Evolutionary conservation across 2,888 invertebrate genomes (phyloP).

Genomic region (Platycnemis pennipes): DNA sequence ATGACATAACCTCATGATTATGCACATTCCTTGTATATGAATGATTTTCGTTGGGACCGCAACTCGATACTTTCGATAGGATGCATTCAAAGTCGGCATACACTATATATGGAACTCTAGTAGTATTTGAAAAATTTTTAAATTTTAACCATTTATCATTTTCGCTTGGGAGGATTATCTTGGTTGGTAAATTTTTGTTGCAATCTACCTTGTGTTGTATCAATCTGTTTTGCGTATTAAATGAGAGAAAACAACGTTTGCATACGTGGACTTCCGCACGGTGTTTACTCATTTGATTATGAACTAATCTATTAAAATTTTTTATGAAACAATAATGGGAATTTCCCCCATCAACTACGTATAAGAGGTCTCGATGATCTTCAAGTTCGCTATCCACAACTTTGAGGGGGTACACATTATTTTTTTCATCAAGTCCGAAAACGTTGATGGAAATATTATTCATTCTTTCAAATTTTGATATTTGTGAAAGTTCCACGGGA

Average conservation of each 20-base stretch:
- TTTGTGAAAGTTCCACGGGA: not conserved
- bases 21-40: not conserved
- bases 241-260: conserved; percentile 66
- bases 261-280: conserved; percentile 69
- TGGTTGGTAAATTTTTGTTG: not conserved
- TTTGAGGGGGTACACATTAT: not conserved
- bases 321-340: conserved; percentile 73
- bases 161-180: not conserved
- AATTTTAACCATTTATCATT: not conserved
- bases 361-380: not conserved
- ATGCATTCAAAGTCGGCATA: not conserved
- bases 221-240: not conserved
- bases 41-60: not conserved
- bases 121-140: not conserved
- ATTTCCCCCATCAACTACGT: not conserved
- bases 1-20: not conserved
- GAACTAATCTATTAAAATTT: conserved; percentile 71
- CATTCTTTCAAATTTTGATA: not conserved
- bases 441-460: not conserved
- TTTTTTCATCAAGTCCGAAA: conserved; percentile 14
- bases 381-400: not conserved
- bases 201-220: not conserved
- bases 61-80: not conserved
- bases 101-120: not conserved
- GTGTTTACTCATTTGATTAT: conserved; percentile 69